These are phyloP conservation scores for Lasioglossum morio DNA, from an alignment of 2,888 invertebrate genomes.

Conservation along the genomic window DNA sequence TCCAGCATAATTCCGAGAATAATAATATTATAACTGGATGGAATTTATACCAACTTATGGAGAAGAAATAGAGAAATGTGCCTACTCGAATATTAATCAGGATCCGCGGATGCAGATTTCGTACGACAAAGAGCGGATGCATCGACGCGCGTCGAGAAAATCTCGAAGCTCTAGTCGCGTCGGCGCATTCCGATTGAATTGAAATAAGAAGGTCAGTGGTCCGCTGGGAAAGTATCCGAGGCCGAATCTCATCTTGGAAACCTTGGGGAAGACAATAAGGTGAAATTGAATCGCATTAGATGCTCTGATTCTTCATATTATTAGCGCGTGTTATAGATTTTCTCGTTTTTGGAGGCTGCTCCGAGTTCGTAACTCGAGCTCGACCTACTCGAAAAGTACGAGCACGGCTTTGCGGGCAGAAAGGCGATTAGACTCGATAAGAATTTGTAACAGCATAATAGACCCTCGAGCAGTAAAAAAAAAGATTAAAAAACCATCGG, in stretches of 20 bases:
- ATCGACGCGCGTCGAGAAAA: neutral
- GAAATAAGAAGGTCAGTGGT: conserved; percentile 13
- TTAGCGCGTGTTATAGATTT: neutral
- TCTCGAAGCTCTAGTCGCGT: neutral
- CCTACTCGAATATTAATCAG: neutral
- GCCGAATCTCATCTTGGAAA: neutral
- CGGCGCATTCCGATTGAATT: neutral
- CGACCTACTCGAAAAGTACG: neutral
- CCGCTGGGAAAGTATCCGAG: conserved; percentile 5
- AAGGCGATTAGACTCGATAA: neutral
- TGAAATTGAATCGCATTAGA: conserved; percentile 24
- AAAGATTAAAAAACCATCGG: neutral
- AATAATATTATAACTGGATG: neutral
- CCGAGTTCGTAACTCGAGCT: neutral
- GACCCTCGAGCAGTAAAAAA: neutral
- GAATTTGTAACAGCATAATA: neutral
- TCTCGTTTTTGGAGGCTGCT: neutral
- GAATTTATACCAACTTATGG: neutral
- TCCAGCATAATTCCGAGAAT: neutral
- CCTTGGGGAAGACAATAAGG: conserved; percentile 15
- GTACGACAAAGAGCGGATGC: neutral
- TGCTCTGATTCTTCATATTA: conserved; percentile 18
- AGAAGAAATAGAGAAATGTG: neutral
- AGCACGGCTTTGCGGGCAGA: neutral
- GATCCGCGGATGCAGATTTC: neutral